Conservation (phyloP, 2,888 invertebrate genomes). For the Melipona bicolor region DNA sequence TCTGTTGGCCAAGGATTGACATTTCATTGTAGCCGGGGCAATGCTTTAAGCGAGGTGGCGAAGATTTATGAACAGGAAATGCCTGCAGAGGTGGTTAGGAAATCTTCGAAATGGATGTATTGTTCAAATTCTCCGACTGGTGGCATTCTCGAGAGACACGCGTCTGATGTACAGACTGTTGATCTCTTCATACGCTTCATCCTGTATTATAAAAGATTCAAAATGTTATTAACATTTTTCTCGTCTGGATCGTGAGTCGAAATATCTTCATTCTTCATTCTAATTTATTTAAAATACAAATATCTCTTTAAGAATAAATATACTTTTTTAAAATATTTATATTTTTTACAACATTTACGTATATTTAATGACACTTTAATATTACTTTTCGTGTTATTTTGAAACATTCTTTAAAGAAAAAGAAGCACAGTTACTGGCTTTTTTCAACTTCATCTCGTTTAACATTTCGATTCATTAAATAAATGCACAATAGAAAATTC, state of each 20-base stretch:
- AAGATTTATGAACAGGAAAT: constrained; percentile 27
- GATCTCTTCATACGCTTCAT: not conserved
- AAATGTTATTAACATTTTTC: not conserved
- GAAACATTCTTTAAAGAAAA: not conserved
- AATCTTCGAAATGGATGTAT: constrained; percentile 21
- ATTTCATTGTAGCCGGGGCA: constrained; percentile 6
- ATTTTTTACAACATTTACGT: not conserved
- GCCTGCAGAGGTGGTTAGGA: constrained; percentile 12
- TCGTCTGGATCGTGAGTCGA: not conserved
- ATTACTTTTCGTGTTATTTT: too few relatives aligned
- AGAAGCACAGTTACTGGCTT: not conserved
- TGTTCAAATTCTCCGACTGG: constrained; percentile 1
- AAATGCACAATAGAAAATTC: too few relatives aligned
- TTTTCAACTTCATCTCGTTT: too few relatives aligned
- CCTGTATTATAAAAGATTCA: not conserved
- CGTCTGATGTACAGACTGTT: not conserved
- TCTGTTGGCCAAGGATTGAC: constrained; percentile 18
- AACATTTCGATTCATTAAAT: too few relatives aligned
- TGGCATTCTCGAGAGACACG: constrained; percentile 9
- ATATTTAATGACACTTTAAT: fast-evolving
- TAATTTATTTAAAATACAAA: too few relatives aligned
- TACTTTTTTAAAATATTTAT: too few relatives aligned
- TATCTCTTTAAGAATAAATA: too few relatives aligned
- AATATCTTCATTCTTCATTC: too few relatives aligned
- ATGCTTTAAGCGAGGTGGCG: constrained; percentile 19